Evolutionary conservation across 2,797 vertebrate species (phyloP), one percentile per base, ranked within the genome.

Genomic region (Scolopax rusticola): DNA sequence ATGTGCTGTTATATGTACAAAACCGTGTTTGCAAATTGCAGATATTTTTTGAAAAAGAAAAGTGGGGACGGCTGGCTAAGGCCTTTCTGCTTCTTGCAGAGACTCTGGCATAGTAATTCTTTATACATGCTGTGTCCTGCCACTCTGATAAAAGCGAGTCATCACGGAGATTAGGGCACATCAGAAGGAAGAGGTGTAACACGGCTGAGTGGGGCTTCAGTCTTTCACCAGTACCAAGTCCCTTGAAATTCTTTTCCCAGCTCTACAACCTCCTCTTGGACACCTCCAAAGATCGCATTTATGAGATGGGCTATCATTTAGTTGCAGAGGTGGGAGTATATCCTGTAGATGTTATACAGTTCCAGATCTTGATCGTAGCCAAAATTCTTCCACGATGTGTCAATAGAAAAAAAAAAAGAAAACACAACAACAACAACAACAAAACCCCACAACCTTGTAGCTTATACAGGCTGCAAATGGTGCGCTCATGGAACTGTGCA

Each of bases 21-120:
- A 41, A 76, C 65, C 59, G 14, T 57, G 8, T 68, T 94, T 74
- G 63, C 32, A 94, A 85, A 90, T 65, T 50, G 51, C 47, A 83
- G 56, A 7, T 59, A 24, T 41, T 76, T 89, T 65, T 81, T 81
- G 16, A 71, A 89, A 80, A 84, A 9, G 3, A 87, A 67, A 75
- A 78, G 8, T n/a, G 11, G 2, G 6, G 14, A 84, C 69, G 14
- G 10, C 14, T 86, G 54, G 23, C 25, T 86, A 56, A 88, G 11
- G n/a, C 8, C 6, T 56, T 10, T 59, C 27, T 81, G 38, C 25
- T 59, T 16, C 41, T 88, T 74, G 13, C 12, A 70, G 63, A 27
- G n/a, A 40, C 36, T 20, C 4, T 23, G 33, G 8, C 23, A 40
- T 33, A 68, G 48, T 67, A 79, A 12, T 5, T 61, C 24, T 61